Base-by-base conservation (phyloP, 2,113 vertebrate genomes). In the Salminus brasiliensis region DNA sequence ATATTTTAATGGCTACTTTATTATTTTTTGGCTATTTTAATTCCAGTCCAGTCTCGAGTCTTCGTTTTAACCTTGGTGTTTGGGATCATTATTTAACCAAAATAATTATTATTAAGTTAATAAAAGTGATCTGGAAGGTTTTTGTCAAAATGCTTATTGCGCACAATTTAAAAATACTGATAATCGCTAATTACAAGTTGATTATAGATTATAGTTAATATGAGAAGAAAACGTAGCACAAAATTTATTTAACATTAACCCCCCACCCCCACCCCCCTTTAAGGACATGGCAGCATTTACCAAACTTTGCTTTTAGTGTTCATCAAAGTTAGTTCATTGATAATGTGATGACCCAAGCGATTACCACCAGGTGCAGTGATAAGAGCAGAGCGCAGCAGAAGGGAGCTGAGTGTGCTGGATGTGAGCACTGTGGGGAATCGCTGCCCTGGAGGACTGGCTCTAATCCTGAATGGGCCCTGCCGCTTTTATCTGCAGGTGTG, bases 401-500 rank as follows among this genome's bases (percentile, higher is more conserved):
- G 66, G 18, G 36, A 78, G 29, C 55, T 62, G 76, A 78, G 76
- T 34, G 60, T 62, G 66, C 36, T 62, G 29, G 59, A 62, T 65
- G 3, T n/a, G 43, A 62, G 74, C 67, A 81, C 36, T 30, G 27
- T n/a, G 23, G 47, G 59, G 45, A 59, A 53, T 21, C 41, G 8
- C 16, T 43, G 41, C 29, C 36, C 34, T 65, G 49, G 32, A 82
- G 60, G 47, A 45, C 57, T 27, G 21, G 60, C 65, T 62, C 7
- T 59, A 66, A 72, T 71, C 53, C 68, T 41, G 67, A 82, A 78
- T 39, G 36, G 39, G 21, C 76, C 43, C 25, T 15, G 67, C 59
- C n/a, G 41, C 47, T 36, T 65, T 77, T 77, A 68, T 68, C 74
- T 67, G 69, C 72, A 72, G 47, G 69, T 72, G 68, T 27, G 18